Conservation (phyloP, 1,140 invertebrate genomes). For the Charaxes varanes region DNA sequence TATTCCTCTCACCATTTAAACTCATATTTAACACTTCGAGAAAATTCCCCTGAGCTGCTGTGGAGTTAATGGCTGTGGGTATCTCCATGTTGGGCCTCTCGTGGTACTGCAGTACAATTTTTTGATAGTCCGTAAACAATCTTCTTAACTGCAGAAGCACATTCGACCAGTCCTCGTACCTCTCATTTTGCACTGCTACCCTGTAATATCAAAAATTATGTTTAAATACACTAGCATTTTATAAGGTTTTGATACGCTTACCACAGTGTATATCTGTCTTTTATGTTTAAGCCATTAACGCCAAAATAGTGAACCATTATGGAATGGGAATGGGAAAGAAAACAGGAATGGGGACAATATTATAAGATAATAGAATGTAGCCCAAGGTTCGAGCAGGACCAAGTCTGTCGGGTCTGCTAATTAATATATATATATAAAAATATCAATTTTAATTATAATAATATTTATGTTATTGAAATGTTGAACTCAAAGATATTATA, state of each 20-base stretch:
- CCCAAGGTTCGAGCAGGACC: no score
- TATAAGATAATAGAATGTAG: no score
- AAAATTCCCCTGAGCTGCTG: slow-evolving; percentile 97
- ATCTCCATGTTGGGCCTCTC: slow-evolving; percentile 81
- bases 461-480: no score
- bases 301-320: no score
- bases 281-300: no score
- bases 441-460: no score
- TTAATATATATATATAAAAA: no score
- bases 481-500: no score
- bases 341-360: no score
- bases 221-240: not conserved
- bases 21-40: slow-evolving; percentile 99
- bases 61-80: slow-evolving; percentile 92
- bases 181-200: slow-evolving; percentile 97
- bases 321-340: no score
- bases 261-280: no score
- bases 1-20: slow-evolving; percentile 89
- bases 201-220: slow-evolving; percentile 59
- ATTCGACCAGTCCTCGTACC: slow-evolving; percentile 97
- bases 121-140: slow-evolving; percentile 94
- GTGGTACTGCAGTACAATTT: slow-evolving; percentile 91
- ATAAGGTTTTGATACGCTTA: not conserved
- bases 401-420: no score
- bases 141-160: slow-evolving; percentile 89